These are phyloP conservation scores for Drosophila azteca DNA, from an alignment of 1,140 invertebrate genomes.

Conservation along the genomic window DNA sequence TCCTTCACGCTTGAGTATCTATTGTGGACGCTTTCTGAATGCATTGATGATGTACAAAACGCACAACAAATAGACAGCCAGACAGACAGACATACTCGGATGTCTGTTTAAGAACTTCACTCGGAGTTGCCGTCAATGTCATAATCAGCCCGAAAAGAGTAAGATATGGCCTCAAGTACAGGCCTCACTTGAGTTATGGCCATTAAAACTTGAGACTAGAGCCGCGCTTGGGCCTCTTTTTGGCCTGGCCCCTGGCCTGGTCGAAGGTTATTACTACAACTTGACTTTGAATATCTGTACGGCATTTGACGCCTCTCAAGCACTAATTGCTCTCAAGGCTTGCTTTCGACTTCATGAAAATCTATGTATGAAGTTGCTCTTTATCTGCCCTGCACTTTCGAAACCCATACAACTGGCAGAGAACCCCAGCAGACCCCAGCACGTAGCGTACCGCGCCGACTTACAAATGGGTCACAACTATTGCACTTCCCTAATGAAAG, in stretches of 20 bases:
- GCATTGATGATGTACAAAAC: conserved; percentile 9
- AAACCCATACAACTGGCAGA: conserved; percentile 27
- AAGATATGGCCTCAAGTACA: conserved; percentile 43
- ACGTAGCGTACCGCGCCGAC: too few species aligned
- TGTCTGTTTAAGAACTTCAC: conserved; percentile 41
- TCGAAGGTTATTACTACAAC: conserved; percentile 27
- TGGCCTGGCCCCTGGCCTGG: conserved; percentile 13
- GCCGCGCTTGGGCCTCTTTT: conserved; percentile 9
- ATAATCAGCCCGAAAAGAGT: conserved; percentile 63
- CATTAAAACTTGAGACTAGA: conserved; percentile 40
- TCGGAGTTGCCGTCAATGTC: conserved; percentile 66
- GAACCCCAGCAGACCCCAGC: conserved; percentile 7
- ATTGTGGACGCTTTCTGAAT: conserved; percentile 62
- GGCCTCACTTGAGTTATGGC: conserved; percentile 18
- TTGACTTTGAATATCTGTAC: conserved; percentile 16
- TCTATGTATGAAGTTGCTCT: conserved; percentile 11
- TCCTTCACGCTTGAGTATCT: conserved; percentile 51
- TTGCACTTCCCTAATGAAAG: conserved; percentile 47
- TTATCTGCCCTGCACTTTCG: conserved; percentile 49
- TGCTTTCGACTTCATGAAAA: conserved; percentile 8
- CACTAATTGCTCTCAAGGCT: conserved; percentile 54
- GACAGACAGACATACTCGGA: neutral
- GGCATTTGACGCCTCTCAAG: conserved; percentile 43
- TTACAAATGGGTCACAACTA: conserved; percentile 66
- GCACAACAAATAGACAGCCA: neutral